Conservation (phyloP, 64 coral and sea anemone genomes). For the Astreopora myriophthalma region DNA sequence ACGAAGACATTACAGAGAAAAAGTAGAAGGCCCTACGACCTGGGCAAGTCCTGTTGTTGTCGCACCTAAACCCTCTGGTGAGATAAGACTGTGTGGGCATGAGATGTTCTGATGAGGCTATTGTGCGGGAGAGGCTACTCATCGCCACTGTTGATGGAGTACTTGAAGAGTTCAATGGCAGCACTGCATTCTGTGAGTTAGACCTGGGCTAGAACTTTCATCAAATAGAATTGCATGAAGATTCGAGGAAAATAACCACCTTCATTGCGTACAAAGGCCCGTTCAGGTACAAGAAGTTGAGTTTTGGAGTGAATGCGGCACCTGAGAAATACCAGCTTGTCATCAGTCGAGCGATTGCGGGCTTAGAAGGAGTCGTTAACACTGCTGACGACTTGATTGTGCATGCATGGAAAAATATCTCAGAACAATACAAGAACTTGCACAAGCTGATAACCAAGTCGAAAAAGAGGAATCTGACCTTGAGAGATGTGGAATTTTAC, state of each 20-base stretch:
- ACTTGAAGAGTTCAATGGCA: conserved; percentile 26
- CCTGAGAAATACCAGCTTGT: conserved; percentile 63
- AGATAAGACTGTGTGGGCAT: conserved; percentile 3
- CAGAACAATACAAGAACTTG: neutral
- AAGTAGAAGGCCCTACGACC: conserved; percentile 19
- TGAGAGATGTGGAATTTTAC: neutral
- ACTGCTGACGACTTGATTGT: neutral
- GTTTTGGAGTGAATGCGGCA: conserved; percentile 7
- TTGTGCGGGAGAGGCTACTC: neutral
- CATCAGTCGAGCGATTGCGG: conserved; percentile 26
- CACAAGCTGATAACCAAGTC: neutral
- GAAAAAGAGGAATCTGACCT: conserved; percentile 15
- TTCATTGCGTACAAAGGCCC: neutral
- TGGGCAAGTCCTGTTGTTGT: conserved; percentile 37
- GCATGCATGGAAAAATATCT: neutral
- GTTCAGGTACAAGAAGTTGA: conserved; percentile 19
- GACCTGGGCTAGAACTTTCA: conserved; percentile 24
- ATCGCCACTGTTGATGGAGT: conserved; percentile 10
- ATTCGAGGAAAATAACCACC: conserved; percentile 1
- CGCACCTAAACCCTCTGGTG: neutral
- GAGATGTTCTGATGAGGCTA: neutral
- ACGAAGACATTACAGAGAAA: conserved; percentile 1
- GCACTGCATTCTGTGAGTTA: conserved; percentile 13
- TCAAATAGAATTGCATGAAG: conserved; percentile 19
- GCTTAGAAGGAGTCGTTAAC: neutral